Percentiles rank a stretch among this genome's conserved stretches.
Evolutionary conservation across 2,888 invertebrate species (phyloP).

Genomic region (Ommatoiulus sabulosus): DNA sequence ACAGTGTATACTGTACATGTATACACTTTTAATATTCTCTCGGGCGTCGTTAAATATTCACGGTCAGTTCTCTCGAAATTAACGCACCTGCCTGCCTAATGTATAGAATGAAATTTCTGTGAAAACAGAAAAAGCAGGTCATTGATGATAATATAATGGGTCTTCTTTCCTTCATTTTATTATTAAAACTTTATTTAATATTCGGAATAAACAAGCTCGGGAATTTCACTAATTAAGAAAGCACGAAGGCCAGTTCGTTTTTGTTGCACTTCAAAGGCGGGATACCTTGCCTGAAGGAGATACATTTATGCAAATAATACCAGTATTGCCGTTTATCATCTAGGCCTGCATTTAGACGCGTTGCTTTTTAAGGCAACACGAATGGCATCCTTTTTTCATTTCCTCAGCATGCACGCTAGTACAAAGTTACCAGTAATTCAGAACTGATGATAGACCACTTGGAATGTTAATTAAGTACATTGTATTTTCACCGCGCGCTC

Average conservation of each 20-base stretch:
- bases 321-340: background rate
- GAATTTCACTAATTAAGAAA: conserved; percentile 5
- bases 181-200: background rate
- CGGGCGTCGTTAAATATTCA: background rate
- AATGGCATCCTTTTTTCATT: background rate
- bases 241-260: background rate
- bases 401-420: background rate
- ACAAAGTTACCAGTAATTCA: background rate
- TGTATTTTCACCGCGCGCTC: background rate
- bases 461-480: background rate
- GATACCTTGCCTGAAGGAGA: background rate
- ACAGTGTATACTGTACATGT: no score
- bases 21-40: no score
- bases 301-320: background rate
- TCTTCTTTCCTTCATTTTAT: background rate
- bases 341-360: background rate
- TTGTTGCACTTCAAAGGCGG: background rate
- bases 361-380: background rate
- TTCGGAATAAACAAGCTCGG: background rate
- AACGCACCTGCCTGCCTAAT: background rate
- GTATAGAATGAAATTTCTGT: background rate
- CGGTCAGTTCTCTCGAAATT: background rate
- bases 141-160: background rate
- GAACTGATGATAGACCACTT: background rate
- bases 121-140: background rate